Evolutionary conservation across 2,797 vertebrate genomes (phyloP), one percentile per base, ranked within the genome.

Genomic region (Galagoides demidoff): DNA sequence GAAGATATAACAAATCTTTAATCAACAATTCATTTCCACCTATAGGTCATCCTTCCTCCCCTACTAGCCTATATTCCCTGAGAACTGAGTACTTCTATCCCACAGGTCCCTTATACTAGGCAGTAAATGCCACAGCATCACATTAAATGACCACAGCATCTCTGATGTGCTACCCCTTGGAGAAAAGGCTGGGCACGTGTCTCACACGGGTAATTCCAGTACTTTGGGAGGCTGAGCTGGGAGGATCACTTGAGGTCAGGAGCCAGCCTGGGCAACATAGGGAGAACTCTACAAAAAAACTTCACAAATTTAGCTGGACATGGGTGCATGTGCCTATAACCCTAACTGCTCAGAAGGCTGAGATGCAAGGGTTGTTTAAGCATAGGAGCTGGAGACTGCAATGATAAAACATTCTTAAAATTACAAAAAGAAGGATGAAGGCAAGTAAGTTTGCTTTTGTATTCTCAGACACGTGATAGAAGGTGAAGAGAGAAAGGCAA

Each of bases 51-150:
- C 31, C n/a, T 70, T 79, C 57, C 34, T 55, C 45, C 37, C 64
- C 57, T 23, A 13, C 25, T 13, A 20, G 68, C 57, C 27, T 13
- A 19, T 3, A 45, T 12, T 71, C 34, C 55, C 17, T 9, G 19
- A 77, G 13, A 25, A 34, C 27, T 37, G 52, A 77, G 64, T 1
- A 9, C 52, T 61, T 68, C 11, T 14, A 0, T 25, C 29, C 7
- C 20, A 29, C 1, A 6, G 16, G 4, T 12, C 20, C 52, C 34
- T 27, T 1, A 7, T 0, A 13, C 31, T 2, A 14, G 63, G 64
- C 52, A 61, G 0, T n/a, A 55, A 77, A 57, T 43, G n/a, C n/a
- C n/a, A n/a, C n/a, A n/a, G n/a, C n/a, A n/a, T n/a, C n/a, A n/a
- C n/a, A n/a, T n/a, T n/a, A 61, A 74, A 63, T 2, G 43, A 39